Conservation (phyloP, 2,797 vertebrate species). For the Propithecus deckenii region DNA sequence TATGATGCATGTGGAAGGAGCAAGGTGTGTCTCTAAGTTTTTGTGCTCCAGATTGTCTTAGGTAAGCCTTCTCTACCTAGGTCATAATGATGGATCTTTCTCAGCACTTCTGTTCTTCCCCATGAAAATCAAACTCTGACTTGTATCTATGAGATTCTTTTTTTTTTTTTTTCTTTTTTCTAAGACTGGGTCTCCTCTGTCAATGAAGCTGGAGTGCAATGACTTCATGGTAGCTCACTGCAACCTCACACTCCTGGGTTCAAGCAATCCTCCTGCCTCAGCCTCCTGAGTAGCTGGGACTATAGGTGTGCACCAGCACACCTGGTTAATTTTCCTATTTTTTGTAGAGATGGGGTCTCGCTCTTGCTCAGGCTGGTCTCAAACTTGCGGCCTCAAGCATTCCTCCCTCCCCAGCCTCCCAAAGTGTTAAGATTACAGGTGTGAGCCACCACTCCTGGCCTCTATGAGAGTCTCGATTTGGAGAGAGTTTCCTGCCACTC, state of each 20-base stretch:
- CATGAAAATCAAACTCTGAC: background rate
- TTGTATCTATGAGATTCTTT: background rate
- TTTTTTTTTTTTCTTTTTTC: too few species aligned
- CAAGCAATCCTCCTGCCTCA: background rate
- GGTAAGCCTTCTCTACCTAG: background rate
- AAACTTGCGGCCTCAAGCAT: background rate
- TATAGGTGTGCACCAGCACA: rapidly evolving
- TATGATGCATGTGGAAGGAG: background rate
- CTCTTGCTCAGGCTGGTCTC: background rate
- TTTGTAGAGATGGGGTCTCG: background rate
- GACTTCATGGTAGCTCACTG: background rate
- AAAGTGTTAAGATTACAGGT: background rate
- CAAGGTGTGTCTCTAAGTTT: background rate
- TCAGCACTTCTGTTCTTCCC: background rate
- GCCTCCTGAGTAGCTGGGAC: background rate
- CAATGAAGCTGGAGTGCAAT: background rate
- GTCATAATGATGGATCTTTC: background rate
- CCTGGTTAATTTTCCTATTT: background rate
- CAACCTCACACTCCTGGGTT: background rate
- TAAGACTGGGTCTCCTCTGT: too few species aligned
- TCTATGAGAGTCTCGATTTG: background rate
- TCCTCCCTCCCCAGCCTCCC: background rate
- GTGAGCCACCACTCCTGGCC: background rate
- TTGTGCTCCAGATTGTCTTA: background rate
- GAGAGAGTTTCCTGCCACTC: background rate